Evolutionary conservation across 2,113 vertebrate species (phyloP), one percentile per base, ranked within the genome.

Genomic region (Dinomys branickii): DNA sequence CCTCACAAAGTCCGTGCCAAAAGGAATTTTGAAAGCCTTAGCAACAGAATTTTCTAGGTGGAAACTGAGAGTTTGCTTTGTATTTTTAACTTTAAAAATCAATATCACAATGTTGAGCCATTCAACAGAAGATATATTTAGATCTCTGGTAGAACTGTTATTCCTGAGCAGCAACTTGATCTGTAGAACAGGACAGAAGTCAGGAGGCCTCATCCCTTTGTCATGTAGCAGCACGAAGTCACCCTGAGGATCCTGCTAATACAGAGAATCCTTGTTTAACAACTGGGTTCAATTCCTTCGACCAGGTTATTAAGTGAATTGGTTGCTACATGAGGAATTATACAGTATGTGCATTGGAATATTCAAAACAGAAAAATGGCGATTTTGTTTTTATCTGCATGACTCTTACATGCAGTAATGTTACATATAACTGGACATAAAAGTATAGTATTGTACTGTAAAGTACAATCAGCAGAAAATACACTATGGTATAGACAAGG

Each of bases 51-150:
- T 94, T 95, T 90, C 17, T 52, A 75, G 28, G 54, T 52, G 61
- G 67, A 95, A 88, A 73, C 19, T 88, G 89, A 91, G 75, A 90
- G 59, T 19, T 85, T 61, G 47, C 65, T 38, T 75, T 65, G 19
- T 97, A 94, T 83, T 97, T 97, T 96, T 95, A 93, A 94, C 95
- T 92, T 84, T 28, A 88, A 91, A 95, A 91, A 88, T 93, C 90
- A 91, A 61, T 92, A 86, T n/a, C 38, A 61, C 50, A 44, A 24
- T 41, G 56, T 73, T 26, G 71, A 50, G 3, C 38, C 8, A 1
- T 95, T 96, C 58, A 71, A 10, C 65, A 0, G 85, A 24, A 88
- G 67, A 47, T 94, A 92, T 85, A 96, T 96, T 96, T 96, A 93
- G 92, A 89, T 86, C 59, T 8, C 0, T 7, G 69, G 58, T 86